Conservation (phyloP, 2,888 invertebrate species). For the Ypsolopha sequella region DNA sequence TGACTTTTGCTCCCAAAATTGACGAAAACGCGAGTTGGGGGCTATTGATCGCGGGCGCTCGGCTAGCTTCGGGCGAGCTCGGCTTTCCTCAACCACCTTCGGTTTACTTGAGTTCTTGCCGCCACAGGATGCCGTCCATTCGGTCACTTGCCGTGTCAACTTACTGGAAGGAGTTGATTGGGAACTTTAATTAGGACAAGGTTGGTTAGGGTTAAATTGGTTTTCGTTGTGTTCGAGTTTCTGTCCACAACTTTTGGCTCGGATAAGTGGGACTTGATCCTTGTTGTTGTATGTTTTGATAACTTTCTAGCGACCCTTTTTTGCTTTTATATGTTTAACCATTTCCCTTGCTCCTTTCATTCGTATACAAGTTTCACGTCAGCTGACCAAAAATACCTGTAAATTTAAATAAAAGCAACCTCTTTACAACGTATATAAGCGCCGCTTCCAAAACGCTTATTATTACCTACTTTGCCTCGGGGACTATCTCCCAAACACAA, state of each 20-base stretch:
- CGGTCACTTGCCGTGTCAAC: constrained; percentile 59
- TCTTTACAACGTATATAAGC: too few relatives aligned
- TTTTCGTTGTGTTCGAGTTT: constrained; percentile 13
- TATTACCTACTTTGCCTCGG: background rate
- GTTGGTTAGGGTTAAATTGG: constrained; percentile 39
- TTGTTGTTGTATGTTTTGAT: too few relatives aligned
- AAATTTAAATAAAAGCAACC: too few relatives aligned
- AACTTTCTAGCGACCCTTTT: too few relatives aligned
- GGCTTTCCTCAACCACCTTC: constrained; percentile 49
- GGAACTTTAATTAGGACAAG: constrained; percentile 64
- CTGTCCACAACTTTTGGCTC: background rate
- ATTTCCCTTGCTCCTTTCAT: too few relatives aligned
- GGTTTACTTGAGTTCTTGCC: constrained; percentile 39
- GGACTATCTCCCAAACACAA: constrained; percentile 20
- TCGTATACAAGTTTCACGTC: too few relatives aligned
- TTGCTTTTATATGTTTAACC: too few relatives aligned
- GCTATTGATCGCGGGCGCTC: constrained; percentile 61
- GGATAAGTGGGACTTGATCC: too few relatives aligned
- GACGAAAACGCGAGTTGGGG: constrained; percentile 50
- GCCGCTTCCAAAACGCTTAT: too few relatives aligned
- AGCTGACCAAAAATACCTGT: too few relatives aligned
- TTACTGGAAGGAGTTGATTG: constrained; percentile 51
- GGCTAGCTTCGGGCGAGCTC: constrained; percentile 50
- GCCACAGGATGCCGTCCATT: constrained; percentile 30
- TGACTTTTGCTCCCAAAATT: constrained; percentile 66